Base-by-base conservation (phyloP, 1,140 invertebrate species). In the Gonioctena quinquepunctata region DNA sequence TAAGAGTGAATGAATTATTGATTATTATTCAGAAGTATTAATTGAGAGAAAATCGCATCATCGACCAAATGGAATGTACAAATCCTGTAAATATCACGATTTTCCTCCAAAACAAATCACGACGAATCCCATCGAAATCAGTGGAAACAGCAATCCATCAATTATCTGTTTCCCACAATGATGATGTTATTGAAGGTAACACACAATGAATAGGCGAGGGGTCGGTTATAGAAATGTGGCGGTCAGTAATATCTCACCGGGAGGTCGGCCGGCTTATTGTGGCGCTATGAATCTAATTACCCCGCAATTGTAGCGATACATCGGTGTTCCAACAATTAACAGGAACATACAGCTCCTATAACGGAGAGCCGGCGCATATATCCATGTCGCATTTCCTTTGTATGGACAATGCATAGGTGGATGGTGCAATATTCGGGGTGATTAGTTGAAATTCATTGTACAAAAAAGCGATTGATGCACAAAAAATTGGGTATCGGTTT, bases 251-350 rank as follows among this genome's bases (percentile, higher is more conserved):
- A 49, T 49, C 48, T 49, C 48, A 49, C 48, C 48, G 18, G 48
- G 25, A 25, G 25, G 54, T 23, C 54, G 21, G 11, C 5, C 21
- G 13, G 54, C 54, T 23, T 22, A 23, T 21, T 57, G 54, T 65
- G 52, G 57, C 63, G 52, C 33, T 42, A 42, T 42, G 33, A 71
- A 71, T 71, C 69, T 71, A 71, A 71, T 71, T 71, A 71, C 63
- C 28, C 49, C 33, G 49, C 69, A 71, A 71, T 71, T 71, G 69
- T 66, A 60, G 56, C 69, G 61, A 48, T 61, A 27, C 48, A 60
- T 71, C 64, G 65, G 56, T 56, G 48, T 71, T 16, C 57, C 42
- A 66, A 71, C 69, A 71, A 66, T 71, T 71, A 71, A 71, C 64
- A 70, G 69, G 42, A 71, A 71, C 63, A 71, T 42, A 66, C 63